Base-by-base conservation (phyloP, 37 sponge, comb jelly and placozoan genomes). In the Agelas oroides region DNA sequence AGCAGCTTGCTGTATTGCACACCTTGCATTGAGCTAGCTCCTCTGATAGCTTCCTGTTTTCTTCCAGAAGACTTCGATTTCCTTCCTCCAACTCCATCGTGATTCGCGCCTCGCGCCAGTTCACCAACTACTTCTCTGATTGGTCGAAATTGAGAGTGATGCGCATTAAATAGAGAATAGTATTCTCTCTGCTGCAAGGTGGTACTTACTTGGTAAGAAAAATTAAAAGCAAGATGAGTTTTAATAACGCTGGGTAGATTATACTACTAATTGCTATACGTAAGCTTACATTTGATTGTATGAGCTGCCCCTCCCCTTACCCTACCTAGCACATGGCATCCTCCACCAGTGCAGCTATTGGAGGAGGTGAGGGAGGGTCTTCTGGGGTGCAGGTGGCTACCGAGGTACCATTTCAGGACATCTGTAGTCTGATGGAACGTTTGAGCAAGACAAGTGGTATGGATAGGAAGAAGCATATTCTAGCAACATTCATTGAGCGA, bases 341-440 rank as follows among this genome's bases (percentile, higher is more conserved):
- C 46, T 46, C 46, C 6, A 46, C 46, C 13, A 62, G 64, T 62
- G 64, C 24, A 13, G 64, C 64, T 28, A 12, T n/a, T 62, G 53
- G 33, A 30, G 70, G 70, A 52, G 54, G 53, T 17, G 18, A 39
- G 15, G 27, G 39, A 5, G 37, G 37, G 37, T 30, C 34, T 69
- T 69, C 59, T 59, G 25, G 28, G 11, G 30, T 16, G 20, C 32
- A 65, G 41, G 67, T 79, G 46, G 79, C 65, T 5, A 37, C 65
- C 1, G 28, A 79, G 28, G 74, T 83, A 1, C 83, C 73, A 0
- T 73, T 87, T 0, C 78, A 83, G 54, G 89, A 89, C 61, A 21
- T 89, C 19, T 89, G 89, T 61, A 53, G 64, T 11, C 52, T 95
- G 61, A 27, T 95, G 69, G 95, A 95, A 84, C 81, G 70, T 57